phyloP scores from a whole-genome alignment of 2,113 vertebrate genomes.

The Serinus canaria region DNA sequence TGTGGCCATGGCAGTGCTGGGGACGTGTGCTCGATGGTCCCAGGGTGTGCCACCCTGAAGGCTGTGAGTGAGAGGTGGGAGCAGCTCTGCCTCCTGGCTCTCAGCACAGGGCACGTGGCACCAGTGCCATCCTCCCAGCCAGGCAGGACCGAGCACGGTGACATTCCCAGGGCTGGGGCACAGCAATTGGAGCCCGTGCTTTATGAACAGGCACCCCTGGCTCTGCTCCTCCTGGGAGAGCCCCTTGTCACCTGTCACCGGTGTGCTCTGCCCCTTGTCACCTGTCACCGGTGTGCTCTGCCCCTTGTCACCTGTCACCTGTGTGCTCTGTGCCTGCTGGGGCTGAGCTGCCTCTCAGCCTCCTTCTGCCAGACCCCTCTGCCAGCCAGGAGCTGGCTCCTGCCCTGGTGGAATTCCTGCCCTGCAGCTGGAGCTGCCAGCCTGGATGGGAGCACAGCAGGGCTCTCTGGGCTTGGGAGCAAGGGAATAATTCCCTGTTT shows the following conservation, averaged over 20 bases:
- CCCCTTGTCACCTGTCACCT: rapidly evolving
- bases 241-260: rapidly evolving
- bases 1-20: too few relatives aligned
- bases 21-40: too few relatives aligned
- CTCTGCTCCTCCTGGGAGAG: not conserved
- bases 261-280: not conserved
- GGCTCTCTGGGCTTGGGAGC: rapidly evolving
- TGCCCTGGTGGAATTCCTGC: not conserved
- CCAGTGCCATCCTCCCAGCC: not conserved
- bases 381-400: not conserved
- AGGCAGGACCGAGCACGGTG: not conserved
- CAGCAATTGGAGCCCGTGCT: not conserved
- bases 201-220: not conserved
- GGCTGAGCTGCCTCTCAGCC: not conserved
- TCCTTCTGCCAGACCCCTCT: not conserved
- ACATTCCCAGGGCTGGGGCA: rapidly evolving
- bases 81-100: rapidly evolving
- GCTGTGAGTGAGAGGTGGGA: rapidly evolving
- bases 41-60: rapidly evolving
- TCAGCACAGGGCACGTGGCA: not conserved
- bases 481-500: not conserved
- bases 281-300: too few relatives aligned
- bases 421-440: not conserved
- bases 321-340: rapidly evolving
- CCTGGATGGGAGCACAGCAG: rapidly evolving